Base-by-base conservation (phyloP, 2,888 invertebrate genomes). In the Netelia melanura region DNA sequence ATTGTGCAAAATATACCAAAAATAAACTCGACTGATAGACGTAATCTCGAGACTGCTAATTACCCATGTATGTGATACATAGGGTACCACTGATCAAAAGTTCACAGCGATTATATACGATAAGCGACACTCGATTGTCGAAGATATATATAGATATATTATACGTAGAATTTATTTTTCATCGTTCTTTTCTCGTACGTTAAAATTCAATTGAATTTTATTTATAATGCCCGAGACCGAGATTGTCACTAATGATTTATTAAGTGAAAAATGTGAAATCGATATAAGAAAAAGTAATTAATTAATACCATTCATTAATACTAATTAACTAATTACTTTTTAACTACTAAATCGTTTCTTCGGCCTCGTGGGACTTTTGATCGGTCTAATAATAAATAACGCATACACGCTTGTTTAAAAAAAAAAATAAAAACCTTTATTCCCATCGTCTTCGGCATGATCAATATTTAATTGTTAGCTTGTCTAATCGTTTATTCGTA, bases 401-500 rank as follows among this genome's bases (percentile, higher is more conserved):
- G 30, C 5, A 5, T 30, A 5, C 30, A 30, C 30, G 30, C 30
- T 30, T 30, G 30, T 30, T 30, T 30, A 30, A 5, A 30, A 30
- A 30, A 30, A 30, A 30, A 30, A 30, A 17, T 17, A 17, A 17
- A 30, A 30, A 17, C 30, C 6, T 30, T 30, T 5, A 30, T 30
- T 30, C 5, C 30, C 5, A 30, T 30, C 30, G 30, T 30, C 30
- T 76, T 65, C 76, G 71, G 80, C 80, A 84, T 80, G 84, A 54
- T 67, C 52, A 48, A 71, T 44, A 30, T 43, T 65, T 67, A 64
- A 81, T 78, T 64, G 54, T 84, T 81, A 64, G 68, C 82, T 76
- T 77, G 58, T 84, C 88, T 88, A 88, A 88, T 86, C 87, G 77
- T 61, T 61, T 80, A 54, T 62, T 56, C 44, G 25, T 80, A 25